A percentile compares a stretch with the other conserved stretches of the same genome.
Evolutionary conservation across 1,140 invertebrate species (phyloP).

Genomic region (Bombus pyrosoma): DNA sequence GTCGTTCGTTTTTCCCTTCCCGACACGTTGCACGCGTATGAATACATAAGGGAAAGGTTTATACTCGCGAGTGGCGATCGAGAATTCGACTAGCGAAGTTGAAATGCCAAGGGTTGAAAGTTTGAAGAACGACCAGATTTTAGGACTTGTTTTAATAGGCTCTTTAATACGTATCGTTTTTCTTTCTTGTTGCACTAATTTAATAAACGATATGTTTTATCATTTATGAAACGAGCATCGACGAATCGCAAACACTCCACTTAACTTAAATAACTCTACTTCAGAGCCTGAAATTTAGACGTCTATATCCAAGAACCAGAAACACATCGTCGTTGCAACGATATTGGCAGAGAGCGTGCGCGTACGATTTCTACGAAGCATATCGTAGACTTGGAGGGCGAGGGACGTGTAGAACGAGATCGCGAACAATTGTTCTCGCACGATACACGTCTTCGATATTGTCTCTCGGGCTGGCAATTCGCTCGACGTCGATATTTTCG

Average conservation of each 20-base stretch:
- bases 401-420: background rate
- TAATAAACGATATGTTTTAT: no score
- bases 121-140: background rate
- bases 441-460: conserved; percentile 29
- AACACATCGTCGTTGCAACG: background rate
- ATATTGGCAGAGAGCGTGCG: background rate
- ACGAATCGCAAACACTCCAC: no score
- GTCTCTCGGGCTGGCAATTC: conserved; percentile 56
- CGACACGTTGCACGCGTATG: conserved; percentile 54
- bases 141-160: background rate
- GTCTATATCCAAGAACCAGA: background rate
- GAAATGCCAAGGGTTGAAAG: background rate
- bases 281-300: background rate
- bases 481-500: conserved; percentile 52
- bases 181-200: no score
- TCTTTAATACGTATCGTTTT: no score
- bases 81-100: conserved; percentile 1
- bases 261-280: no score
- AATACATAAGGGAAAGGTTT: conserved; percentile 62
- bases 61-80: conserved; percentile 42
- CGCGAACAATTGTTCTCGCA: conserved; percentile 39
- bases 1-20: conserved; percentile 22
- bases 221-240: no score
- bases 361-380: background rate
- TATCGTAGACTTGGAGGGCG: background rate